These are phyloP conservation scores for Microdon myrmicae DNA, from an alignment of 2,888 invertebrate genomes.

Conservation along the genomic window DNA sequence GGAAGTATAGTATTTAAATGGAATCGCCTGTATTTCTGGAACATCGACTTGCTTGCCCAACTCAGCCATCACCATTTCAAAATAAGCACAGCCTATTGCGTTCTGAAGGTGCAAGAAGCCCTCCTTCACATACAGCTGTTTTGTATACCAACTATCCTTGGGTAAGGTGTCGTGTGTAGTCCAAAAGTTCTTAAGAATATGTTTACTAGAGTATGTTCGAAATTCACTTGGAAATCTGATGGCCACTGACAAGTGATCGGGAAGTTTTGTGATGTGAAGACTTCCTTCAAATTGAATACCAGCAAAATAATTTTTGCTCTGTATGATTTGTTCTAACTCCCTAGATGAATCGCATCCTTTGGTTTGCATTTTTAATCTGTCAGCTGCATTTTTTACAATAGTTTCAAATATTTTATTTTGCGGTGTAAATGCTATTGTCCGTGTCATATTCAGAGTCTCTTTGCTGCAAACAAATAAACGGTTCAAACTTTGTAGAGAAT, in stretches of 20 bases:
- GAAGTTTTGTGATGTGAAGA: neutral
- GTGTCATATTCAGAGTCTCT: too few relatives aligned
- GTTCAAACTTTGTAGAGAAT: too few relatives aligned
- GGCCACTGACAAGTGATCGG: slow-evolving; percentile 42
- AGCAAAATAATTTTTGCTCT: slow-evolving; percentile 55
- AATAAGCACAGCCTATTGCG: slow-evolving; percentile 57
- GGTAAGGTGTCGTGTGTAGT: slow-evolving; percentile 56
- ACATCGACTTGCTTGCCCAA: slow-evolving; percentile 53
- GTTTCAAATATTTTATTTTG: slow-evolving; percentile 14
- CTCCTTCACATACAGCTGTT: slow-evolving; percentile 59
- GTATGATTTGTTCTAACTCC: slow-evolving; percentile 44
- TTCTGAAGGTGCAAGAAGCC: slow-evolving; percentile 61
- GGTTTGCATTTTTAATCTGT: slow-evolving; percentile 44
- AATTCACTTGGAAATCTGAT: slow-evolving; percentile 60
- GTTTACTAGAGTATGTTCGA: slow-evolving; percentile 54
- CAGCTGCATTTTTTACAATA: slow-evolving; percentile 45
- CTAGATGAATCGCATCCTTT: slow-evolving; percentile 20
- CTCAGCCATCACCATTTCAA: slow-evolving; percentile 36
- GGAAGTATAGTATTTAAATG: slow-evolving; percentile 17
- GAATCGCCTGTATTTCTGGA: slow-evolving; percentile 25
- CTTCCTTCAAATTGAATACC: slow-evolving; percentile 51
- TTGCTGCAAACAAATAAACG: too few relatives aligned
- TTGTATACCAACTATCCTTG: slow-evolving; percentile 36
- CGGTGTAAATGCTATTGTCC: slow-evolving; percentile 54
- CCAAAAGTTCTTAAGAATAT: slow-evolving; percentile 55